Evolutionary conservation across 2,888 invertebrate species (phyloP), one percentile per base, ranked within the genome.

Genomic region (Polyploca ridens): DNA sequence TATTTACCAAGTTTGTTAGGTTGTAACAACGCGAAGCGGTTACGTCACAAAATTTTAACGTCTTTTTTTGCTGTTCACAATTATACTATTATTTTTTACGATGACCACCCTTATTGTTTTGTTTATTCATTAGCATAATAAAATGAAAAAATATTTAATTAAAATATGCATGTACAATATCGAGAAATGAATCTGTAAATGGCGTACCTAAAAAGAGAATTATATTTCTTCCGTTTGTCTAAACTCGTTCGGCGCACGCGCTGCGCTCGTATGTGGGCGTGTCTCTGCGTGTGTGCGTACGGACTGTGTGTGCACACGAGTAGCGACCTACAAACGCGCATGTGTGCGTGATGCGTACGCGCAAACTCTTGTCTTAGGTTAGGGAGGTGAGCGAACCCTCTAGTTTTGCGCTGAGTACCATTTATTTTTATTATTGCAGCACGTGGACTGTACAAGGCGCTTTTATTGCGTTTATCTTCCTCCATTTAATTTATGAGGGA

Each of bases 201-300:
- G 87, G 84, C 79, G 83, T 80, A 86, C 87, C 86, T 90, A 92
- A 93, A 93, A 93, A 91, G 90, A 93, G 91, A 90, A 92, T 89
- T 90, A 91, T 89, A 91, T 90, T 92, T 91, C 93, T 93, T 93
- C 93, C 93, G 93, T 93, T 93, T 93, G 92, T 92, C 93, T 91
- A 91, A 92, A 93, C 91, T 91, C 85, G 92, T 92, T 90, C 89
- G 77, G 89, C 88, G 91, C 92, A 90, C 91, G 92, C 92, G 91
- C 90, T 81, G 84, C 68, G 54, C 75, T 71, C 70, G 74, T 69
- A 69, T 85, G 90, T 90, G 87, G 80, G 90, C 78, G 89, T 74
- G 69, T 61, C 74, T 64, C 70, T 70, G 69, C 13, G 63, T 71
- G 83, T 85, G 83, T 84, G 85, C 77, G 81, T 75, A 75, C 68